A percentile compares a stretch with the other conserved stretches of the same genome.
Conservation (phyloP, 2,888 invertebrate genomes). For the Mythimna vitellina region DNA sequence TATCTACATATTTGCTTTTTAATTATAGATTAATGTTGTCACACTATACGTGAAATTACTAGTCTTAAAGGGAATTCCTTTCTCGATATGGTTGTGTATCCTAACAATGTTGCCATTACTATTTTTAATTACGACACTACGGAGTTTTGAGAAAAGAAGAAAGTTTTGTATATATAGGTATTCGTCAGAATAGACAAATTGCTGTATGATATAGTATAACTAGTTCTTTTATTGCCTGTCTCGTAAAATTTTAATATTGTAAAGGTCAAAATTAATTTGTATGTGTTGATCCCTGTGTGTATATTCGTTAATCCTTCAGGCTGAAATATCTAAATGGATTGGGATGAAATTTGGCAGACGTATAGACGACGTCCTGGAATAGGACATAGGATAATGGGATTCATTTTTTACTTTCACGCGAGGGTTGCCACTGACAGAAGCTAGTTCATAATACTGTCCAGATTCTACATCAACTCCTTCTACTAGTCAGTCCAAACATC, state of each 20-base stretch:
- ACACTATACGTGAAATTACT: background rate
- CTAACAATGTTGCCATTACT: constrained; percentile 15
- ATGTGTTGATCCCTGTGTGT: too few species aligned
- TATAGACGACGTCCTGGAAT: too few species aligned
- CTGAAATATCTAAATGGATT: too few species aligned
- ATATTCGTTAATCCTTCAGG: too few species aligned
- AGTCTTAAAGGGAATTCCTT: background rate
- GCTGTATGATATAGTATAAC: background rate
- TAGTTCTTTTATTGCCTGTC: background rate
- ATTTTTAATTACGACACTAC: background rate
- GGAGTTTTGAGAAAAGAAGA: background rate
- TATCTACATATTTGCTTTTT: constrained; percentile 3
- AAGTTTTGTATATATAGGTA: background rate
- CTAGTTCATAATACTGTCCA: too few species aligned
- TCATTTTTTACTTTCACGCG: too few species aligned
- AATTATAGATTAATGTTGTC: constrained; percentile 6
- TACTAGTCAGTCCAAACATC: too few species aligned
- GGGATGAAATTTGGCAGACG: too few species aligned
- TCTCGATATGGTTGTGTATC: background rate
- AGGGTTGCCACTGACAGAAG: too few species aligned
- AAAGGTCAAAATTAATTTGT: too few species aligned
- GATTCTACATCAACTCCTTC: too few species aligned
- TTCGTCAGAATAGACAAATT: background rate
- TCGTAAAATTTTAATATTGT: background rate
- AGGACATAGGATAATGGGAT: too few species aligned